These are phyloP conservation scores for Acrocera orbiculus DNA, from an alignment of 2,888 invertebrate species.

Conservation along the genomic window DNA sequence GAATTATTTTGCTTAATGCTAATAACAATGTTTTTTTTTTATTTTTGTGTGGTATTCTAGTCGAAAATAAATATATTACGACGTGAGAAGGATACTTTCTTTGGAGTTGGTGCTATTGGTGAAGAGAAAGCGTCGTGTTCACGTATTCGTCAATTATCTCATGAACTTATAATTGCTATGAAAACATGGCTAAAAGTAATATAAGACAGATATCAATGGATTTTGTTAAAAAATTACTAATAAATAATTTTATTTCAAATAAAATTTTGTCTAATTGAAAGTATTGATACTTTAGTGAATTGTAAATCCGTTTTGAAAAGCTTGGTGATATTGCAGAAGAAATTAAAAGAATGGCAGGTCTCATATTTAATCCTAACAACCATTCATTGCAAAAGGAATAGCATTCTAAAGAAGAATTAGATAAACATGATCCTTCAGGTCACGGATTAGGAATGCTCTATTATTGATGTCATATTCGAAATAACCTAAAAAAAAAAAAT, in stretches of 20 bases:
- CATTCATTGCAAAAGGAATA: slow-evolving; percentile 12
- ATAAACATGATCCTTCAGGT: slow-evolving; percentile 20
- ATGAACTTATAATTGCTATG: slow-evolving; percentile 43
- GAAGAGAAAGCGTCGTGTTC: slow-evolving; percentile 25
- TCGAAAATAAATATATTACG: slow-evolving; percentile 33
- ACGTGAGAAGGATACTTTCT: slow-evolving; percentile 35
- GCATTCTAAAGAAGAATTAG: slow-evolving; percentile 19
- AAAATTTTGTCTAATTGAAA: slow-evolving; percentile 2
- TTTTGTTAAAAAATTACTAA: no score
- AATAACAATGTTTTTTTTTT: not conserved
- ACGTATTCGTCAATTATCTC: slow-evolving; percentile 36
- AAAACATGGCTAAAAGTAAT: slow-evolving; percentile 45
- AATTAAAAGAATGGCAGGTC: slow-evolving; percentile 40
- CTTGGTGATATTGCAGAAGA: slow-evolving; percentile 44
- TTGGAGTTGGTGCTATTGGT: slow-evolving; percentile 33
- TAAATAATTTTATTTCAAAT: no score
- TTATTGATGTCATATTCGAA: no score
- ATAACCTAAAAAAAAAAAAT: no score
- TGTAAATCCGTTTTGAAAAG: slow-evolving; percentile 48
- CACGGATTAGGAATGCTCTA: slow-evolving; percentile 24
- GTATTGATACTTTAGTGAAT: slow-evolving; percentile 41
- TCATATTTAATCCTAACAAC: no score
- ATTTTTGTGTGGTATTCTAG: slow-evolving; percentile 21
- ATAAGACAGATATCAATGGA: no score
- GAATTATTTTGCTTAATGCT: not conserved